Percentiles rank a stretch among this genome's conserved stretches.
Evolutionary conservation across 2,113 vertebrate species (phyloP).

Genomic region (Ophiodon elongatus): DNA sequence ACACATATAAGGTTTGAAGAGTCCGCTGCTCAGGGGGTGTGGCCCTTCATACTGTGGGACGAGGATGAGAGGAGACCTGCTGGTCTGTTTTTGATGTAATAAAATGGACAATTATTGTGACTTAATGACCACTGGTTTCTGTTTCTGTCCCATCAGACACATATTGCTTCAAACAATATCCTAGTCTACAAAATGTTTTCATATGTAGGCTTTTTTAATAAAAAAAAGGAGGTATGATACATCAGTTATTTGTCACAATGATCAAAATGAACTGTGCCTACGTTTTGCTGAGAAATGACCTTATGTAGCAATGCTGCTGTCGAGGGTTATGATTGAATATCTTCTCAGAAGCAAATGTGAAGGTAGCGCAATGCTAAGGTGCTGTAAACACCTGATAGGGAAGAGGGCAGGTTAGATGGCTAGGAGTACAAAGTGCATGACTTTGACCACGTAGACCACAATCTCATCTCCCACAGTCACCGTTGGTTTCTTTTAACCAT

Average conservation of each 20-base stretch:
- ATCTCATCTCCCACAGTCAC: background rate
- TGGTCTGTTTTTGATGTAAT: background rate
- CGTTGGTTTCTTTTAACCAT: background rate
- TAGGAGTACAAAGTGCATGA: background rate
- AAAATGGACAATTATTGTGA: background rate
- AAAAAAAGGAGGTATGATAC: too few species aligned
- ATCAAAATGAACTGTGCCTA: background rate
- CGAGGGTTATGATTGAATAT: background rate
- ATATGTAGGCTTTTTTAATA: background rate
- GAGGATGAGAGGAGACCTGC: background rate
- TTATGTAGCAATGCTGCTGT: background rate
- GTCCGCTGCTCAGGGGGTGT: background rate
- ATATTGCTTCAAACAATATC: background rate
- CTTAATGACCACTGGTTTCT: background rate
- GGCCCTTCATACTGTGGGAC: background rate
- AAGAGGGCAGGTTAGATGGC: background rate
- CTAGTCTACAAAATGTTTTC: background rate
- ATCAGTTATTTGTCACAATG: background rate
- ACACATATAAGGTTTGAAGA: slow-evolving; percentile 45
- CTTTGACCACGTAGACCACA: background rate
- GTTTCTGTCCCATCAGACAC: background rate
- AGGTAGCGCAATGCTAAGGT: background rate
- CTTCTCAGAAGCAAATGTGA: background rate
- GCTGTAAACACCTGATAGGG: background rate
- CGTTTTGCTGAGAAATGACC: background rate